Base-by-base conservation (phyloP, 2,797 vertebrate species). In the Malurus splendens region DNA sequence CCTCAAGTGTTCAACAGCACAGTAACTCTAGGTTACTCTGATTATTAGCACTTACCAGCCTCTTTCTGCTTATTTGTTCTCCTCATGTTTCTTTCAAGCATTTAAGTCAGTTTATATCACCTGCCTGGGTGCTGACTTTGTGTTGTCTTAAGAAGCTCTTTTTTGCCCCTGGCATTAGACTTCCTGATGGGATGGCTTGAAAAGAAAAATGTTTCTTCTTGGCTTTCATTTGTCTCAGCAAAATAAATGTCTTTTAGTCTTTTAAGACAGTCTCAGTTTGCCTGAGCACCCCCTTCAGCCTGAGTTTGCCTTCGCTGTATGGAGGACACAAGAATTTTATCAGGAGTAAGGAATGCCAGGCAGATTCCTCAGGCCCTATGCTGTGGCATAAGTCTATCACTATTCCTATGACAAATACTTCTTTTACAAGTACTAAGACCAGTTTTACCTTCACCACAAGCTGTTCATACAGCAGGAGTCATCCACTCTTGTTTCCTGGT, bases 381-480 rank as follows among this genome's bases (percentile, higher is more conserved):
- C 59, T 56, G 38, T 9, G 30, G 4, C 28, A 59, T 33, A 66
- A 90, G 62, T 48, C 45, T 18, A n/a, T 32, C 7, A 1, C 14
- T 38, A 14, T 39, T 71, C 19, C 64, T 41, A 3, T 47, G 5
- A 56, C 8, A 76, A 79, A 85, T 33, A 39, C 6, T 11, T 45
- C 13, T 66, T 48, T 62, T 51, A 28, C 6, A 12, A 39, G 0
- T 6, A 28, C 33, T 59, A 55, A 62, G 23, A 22, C 3, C 28
- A 55, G 14, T 25, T 92, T 87, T 85, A 23, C 20, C 28, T 77
- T 39, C n/a, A 11, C 25, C 41, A 45, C 30, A n/a, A 68, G 38
- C 2, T 71, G 32, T 12, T 70, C 11, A 6, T 24, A 2, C 0
- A 33, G n/a, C 4, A n/a, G 41, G 4, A 20, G 15, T 51, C 22